Percentiles rank a stretch among this genome's conserved stretches.
phyloP scores from a whole-genome alignment of 2,113 vertebrate genomes.

The Cololabis saira region DNA sequence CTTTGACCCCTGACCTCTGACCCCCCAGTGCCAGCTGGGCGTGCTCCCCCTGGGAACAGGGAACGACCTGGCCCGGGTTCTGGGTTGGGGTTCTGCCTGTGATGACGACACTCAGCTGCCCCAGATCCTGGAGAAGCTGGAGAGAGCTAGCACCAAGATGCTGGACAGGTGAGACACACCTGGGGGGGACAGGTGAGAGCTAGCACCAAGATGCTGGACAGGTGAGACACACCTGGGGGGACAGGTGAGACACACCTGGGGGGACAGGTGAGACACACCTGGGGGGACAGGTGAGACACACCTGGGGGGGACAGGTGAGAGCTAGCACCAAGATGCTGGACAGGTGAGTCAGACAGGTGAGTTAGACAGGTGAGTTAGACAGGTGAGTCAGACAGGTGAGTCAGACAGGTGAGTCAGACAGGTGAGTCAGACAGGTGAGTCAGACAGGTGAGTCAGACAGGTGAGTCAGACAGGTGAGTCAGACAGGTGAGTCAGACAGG shows the following conservation, averaged over 20 bases:
- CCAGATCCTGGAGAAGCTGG: conserved; percentile 96
- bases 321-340: too few relatives aligned
- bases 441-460: too few relatives aligned
- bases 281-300: neutral
- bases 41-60: conserved; percentile 96
- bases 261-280: neutral
- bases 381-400: conserved; percentile 79
- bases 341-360: too few relatives aligned
- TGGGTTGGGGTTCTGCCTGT: conserved; percentile 97
- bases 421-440: neutral
- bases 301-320: too few relatives aligned
- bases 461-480: too few relatives aligned
- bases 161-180: conserved; percentile 91
- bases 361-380: too few relatives aligned
- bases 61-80: conserved; percentile 93
- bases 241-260: neutral
- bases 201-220: too few relatives aligned
- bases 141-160: conserved; percentile 98
- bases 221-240: conserved; percentile 76
- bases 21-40: conserved; percentile 96
- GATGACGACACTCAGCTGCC: conserved; percentile 96
- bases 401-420: neutral
- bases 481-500: neutral
- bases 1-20: too few relatives aligned
- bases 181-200: neutral